Evolutionary conservation across 2,888 invertebrate species (phyloP).

Genomic region (Creontiades dilutus): DNA sequence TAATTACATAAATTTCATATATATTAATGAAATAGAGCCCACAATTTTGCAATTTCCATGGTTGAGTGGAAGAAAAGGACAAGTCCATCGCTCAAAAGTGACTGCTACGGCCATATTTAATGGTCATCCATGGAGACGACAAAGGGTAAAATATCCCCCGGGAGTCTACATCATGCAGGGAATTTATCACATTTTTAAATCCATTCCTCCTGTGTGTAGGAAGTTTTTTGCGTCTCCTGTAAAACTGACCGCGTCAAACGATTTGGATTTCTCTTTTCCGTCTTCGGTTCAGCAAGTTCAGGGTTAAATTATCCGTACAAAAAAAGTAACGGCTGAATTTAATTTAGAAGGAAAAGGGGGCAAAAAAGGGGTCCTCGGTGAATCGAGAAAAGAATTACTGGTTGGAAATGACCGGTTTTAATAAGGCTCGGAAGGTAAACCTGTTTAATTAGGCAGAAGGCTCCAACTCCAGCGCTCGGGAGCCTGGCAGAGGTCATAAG

Average conservation of each 20-base stretch:
- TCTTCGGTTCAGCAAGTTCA: slow-evolving; percentile 32
- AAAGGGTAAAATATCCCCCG: too few relatives aligned
- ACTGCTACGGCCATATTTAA: too few relatives aligned
- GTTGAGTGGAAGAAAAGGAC: too few relatives aligned
- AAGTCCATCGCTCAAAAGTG: too few relatives aligned
- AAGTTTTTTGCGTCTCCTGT: too few relatives aligned
- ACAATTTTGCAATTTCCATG: too few relatives aligned
- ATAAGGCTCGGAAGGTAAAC: slow-evolving; percentile 54
- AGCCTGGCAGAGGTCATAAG: slow-evolving; percentile 48
- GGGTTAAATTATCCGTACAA: slow-evolving; percentile 44
- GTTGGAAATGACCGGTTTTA: slow-evolving; percentile 56
- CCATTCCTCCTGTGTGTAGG: too few relatives aligned
- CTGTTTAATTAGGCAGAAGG: slow-evolving; percentile 60
- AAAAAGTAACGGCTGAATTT: slow-evolving; percentile 15
- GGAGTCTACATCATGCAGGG: too few relatives aligned
- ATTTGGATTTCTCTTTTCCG: slow-evolving; percentile 13
- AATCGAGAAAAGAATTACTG: slow-evolving; percentile 42
- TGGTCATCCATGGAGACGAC: too few relatives aligned
- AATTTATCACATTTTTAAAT: too few relatives aligned
- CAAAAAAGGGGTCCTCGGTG: not conserved
- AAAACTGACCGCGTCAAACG: slow-evolving; percentile 4
- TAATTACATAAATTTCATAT: too few relatives aligned
- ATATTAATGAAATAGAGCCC: too few relatives aligned
- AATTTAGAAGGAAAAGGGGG: slow-evolving; percentile 13
- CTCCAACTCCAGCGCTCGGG: not conserved